A percentile compares a stretch with the other conserved stretches of the same genome.
Evolutionary conservation across 2,888 invertebrate genomes (phyloP).

Genomic region (Mythimna ferrago): DNA sequence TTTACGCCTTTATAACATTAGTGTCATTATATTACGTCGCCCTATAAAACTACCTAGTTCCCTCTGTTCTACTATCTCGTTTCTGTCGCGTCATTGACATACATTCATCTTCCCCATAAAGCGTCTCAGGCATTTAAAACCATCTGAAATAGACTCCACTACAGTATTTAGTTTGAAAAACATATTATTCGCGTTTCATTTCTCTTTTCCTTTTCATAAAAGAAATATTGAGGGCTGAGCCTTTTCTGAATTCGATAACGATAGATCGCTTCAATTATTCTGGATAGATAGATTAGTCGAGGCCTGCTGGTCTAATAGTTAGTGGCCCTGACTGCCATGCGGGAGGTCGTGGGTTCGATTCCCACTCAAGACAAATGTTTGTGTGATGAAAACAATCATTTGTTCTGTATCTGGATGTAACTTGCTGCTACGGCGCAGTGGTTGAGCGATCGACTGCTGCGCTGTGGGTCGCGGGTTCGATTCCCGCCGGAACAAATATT

Average conservation of each 20-base stretch:
- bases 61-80: not conserved
- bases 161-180: conserved; percentile 11
- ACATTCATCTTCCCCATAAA: conserved; percentile 36
- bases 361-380: no score
- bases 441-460: no score
- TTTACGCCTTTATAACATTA: no score
- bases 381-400: no score
- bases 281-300: no score
- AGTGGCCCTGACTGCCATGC: no score
- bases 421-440: no score
- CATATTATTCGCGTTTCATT: conserved; percentile 23
- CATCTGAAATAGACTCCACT: conserved; percentile 41
- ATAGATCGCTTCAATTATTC: not conserved
- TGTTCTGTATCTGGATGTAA: no score
- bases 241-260: conserved; percentile 7
- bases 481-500: no score
- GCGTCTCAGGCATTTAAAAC: conserved; percentile 36
- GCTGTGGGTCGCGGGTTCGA: no score
- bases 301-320: no score
- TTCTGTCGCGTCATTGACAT: conserved; percentile 42
- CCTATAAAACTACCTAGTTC: not conserved
- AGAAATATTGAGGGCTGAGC: not conserved
- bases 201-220: conserved; percentile 2
- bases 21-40: not conserved
- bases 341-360: no score